Evolutionary conservation across 2,888 invertebrate species (phyloP), one percentile per base, ranked within the genome.

Genomic region (Caenorhabditis auriculariae): DNA sequence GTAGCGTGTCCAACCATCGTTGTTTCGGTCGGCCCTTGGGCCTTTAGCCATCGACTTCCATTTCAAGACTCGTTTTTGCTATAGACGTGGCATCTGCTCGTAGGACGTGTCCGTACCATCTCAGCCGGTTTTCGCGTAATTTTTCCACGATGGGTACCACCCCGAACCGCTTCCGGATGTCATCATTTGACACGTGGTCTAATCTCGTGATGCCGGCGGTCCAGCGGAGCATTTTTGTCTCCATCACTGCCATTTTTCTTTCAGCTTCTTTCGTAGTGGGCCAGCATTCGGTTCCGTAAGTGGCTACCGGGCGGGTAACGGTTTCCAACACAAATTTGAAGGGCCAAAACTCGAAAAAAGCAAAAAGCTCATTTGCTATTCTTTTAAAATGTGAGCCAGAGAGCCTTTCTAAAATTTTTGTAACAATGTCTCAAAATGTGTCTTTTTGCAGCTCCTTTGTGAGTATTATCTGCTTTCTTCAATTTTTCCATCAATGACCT

Each of bases 21-120:
- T n/a, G n/a, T n/a, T 42, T 48, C 19, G 48, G 48, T 35, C 48
- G 48, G 15, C 48, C 48, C 32, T 48, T 35, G 5, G 48, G 48
- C 17, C 48, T 39, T 17, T 27, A n/a, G 17, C 48, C 51, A n/a
- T 6, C 15, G 9, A 51, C 48, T 9, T 51, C 48, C 15, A 51
- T 7, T 47, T 9, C 49, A 42, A 35, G n/a, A 12, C 48, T 42
- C 9, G 23, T 48, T 12, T 48, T 24, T 12, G 48, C 48, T 6
- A 48, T 39, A 15, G 48, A 17, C 38, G 6, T 17, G 35, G 6
- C 48, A 23, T 39, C 42, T 9, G 48, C 26, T 39, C 48, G 26
- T 6, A 48, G 15, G n/a, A n/a, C n/a, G n/a, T n/a, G n/a, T n/a
- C n/a, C n/a, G n/a, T n/a, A n/a, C n/a, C n/a, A n/a, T n/a, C 48